A percentile compares a stretch with the other conserved stretches of the same genome.
Conservation (phyloP, 2,888 invertebrate species). For the Stenichneumon culpator region DNA sequence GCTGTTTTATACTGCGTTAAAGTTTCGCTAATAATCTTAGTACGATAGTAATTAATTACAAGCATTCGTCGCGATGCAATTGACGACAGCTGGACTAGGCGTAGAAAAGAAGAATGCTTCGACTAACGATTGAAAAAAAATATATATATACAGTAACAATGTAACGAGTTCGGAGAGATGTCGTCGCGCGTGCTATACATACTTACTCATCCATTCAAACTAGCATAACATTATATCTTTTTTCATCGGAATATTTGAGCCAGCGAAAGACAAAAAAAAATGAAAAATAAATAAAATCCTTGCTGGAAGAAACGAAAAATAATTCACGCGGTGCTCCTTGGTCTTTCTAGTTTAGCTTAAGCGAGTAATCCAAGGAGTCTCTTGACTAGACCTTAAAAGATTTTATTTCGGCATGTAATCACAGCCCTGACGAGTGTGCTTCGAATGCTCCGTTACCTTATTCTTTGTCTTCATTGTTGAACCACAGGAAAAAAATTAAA, state of each 20-base stretch:
- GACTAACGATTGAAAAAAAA: slow-evolving; percentile 24
- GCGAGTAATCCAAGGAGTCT: slow-evolving; percentile 36
- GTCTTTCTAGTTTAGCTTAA: slow-evolving; percentile 20
- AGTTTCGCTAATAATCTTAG: slow-evolving; percentile 8
- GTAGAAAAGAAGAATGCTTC: slow-evolving; percentile 24
- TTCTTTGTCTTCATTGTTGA: not conserved
- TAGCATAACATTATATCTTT: not conserved
- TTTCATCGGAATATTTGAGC: slow-evolving; percentile 36
- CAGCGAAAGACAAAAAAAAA: not conserved
- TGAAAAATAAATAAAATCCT: slow-evolving; percentile 6
- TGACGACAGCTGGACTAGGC: slow-evolving; percentile 36
- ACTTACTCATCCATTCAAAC: no score
- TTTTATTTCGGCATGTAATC: slow-evolving; percentile 53
- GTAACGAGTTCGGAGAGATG: no score
- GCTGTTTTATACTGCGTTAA: not conserved
- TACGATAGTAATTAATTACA: slow-evolving; percentile 3
- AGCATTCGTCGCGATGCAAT: slow-evolving; percentile 33
- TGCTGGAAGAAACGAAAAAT: slow-evolving; percentile 1
- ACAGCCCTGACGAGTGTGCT: slow-evolving; percentile 48
- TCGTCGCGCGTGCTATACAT: no score
- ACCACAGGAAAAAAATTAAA: not conserved
- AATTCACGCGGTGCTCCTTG: slow-evolving; percentile 28
- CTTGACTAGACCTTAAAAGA: slow-evolving; percentile 57
- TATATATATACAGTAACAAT: not conserved
- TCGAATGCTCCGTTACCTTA: slow-evolving; percentile 30